Evolutionary conservation across 2,113 vertebrate species (phyloP).

Genomic region (human (Homo sapiens)): DNA sequence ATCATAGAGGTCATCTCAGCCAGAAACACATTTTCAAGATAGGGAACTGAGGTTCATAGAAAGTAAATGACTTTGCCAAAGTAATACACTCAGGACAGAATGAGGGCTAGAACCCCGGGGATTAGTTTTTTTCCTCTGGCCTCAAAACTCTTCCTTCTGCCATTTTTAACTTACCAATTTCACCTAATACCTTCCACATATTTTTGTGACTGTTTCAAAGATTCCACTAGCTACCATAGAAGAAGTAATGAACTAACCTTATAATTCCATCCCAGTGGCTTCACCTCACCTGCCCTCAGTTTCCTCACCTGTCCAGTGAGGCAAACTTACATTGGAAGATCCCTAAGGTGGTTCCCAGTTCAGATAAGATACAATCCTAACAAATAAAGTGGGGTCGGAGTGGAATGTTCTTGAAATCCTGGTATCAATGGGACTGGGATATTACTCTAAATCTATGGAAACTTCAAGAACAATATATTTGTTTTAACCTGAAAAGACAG

Average conservation of each 20-base stretch:
- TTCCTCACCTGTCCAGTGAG: neutral
- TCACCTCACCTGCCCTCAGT: neutral
- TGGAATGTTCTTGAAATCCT: neutral
- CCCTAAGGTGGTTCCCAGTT: neutral
- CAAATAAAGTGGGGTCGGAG: neutral
- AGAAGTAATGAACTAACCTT: neutral
- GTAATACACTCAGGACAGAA: neutral
- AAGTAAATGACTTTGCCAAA: constrained; percentile 41
- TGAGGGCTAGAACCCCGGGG: neutral
- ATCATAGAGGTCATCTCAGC: neutral
- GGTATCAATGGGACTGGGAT: neutral
- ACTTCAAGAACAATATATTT: neutral
- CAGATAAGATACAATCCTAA: neutral
- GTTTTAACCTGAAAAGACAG: neutral
- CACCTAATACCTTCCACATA: neutral
- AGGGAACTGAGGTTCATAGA: neutral
- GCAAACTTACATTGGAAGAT: neutral
- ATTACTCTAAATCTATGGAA: neutral
- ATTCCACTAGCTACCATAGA: neutral
- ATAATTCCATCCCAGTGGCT: neutral
- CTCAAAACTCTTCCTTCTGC: neutral
- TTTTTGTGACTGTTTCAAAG: neutral
- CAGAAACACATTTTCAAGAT: constrained; percentile 32
- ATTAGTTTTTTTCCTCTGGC: neutral
- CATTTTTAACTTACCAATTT: neutral